Conservation (phyloP, 2,113 vertebrate genomes). For the Apus apus region DNA sequence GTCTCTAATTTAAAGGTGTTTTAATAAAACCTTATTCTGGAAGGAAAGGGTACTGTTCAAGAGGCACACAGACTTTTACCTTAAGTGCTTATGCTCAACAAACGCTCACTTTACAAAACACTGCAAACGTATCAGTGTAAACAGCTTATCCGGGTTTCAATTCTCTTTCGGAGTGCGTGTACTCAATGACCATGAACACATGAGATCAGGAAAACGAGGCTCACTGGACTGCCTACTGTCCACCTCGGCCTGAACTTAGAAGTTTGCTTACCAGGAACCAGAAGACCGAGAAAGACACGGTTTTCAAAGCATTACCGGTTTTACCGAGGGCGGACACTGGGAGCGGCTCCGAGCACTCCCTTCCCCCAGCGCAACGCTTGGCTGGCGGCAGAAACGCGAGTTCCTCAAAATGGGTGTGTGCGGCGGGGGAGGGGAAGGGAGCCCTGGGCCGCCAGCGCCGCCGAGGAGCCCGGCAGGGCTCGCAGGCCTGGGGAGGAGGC, state of each 20-base stretch:
- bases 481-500: rapidly evolving
- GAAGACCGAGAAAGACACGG: rapidly evolving
- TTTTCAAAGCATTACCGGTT: not conserved
- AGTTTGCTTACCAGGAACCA: not conserved
- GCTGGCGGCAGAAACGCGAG: not conserved
- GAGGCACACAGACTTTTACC: not conserved
- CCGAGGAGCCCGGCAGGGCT: rapidly evolving
- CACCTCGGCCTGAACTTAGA: not conserved
- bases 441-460: not conserved
- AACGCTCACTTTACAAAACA: not conserved
- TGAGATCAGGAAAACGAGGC: rapidly evolving
- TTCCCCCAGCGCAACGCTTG: not conserved
- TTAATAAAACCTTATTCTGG: not conserved
- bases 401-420: not conserved
- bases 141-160: rapidly evolving
- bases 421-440: not conserved
- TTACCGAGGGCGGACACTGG: too few species aligned
- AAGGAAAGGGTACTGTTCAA: rapidly evolving
- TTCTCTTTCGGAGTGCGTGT: rapidly evolving
- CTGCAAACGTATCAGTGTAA: rapidly evolving
- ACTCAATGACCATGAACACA: not conserved
- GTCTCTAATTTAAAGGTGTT: not conserved
- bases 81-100: rapidly evolving
- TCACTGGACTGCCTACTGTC: not conserved
- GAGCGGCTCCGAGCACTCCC: not conserved